A percentile compares a stretch with the other conserved stretches of the same genome.
phyloP scores from a whole-genome alignment of 2,888 invertebrate genomes.

The Tolmerus cingulatus region DNA sequence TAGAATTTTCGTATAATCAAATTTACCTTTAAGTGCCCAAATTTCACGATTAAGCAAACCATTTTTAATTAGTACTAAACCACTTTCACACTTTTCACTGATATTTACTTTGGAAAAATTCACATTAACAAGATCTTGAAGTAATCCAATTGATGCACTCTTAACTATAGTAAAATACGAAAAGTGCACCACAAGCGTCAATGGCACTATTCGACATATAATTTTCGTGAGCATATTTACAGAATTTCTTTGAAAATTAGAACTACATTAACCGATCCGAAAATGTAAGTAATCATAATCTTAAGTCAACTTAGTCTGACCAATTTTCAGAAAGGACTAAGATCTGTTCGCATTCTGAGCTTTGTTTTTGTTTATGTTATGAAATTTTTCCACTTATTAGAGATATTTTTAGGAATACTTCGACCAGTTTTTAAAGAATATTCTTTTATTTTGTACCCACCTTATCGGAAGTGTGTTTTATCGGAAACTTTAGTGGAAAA shows the following conservation, averaged over 20 bases:
- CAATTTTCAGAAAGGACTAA: not conserved
- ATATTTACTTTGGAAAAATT: conserved; percentile 34
- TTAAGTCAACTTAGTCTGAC: not conserved
- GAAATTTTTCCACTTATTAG: not conserved
- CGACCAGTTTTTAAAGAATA: not conserved
- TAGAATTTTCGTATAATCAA: not conserved
- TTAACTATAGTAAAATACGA: not conserved
- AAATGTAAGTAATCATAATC: not conserved
- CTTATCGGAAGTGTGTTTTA: too few species aligned
- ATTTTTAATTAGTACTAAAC: conserved; percentile 36
- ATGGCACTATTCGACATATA: not conserved
- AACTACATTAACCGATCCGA: not conserved
- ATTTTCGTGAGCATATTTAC: not conserved
- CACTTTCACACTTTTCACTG: conserved; percentile 31
- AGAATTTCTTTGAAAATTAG: not conserved
- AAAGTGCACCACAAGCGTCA: not conserved
- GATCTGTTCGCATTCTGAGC: not conserved
- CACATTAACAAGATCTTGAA: conserved; percentile 43
- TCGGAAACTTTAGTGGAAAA: too few species aligned
- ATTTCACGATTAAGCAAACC: conserved; percentile 43
- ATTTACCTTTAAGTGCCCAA: conserved; percentile 46
- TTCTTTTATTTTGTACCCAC: not conserved
- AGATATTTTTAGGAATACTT: not conserved
- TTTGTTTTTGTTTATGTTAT: not conserved
- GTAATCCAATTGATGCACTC: conserved; percentile 40